These are phyloP conservation scores for Neoseiulus cucumeris DNA, from an alignment of 1,140 invertebrate genomes.

Conservation along the genomic window DNA sequence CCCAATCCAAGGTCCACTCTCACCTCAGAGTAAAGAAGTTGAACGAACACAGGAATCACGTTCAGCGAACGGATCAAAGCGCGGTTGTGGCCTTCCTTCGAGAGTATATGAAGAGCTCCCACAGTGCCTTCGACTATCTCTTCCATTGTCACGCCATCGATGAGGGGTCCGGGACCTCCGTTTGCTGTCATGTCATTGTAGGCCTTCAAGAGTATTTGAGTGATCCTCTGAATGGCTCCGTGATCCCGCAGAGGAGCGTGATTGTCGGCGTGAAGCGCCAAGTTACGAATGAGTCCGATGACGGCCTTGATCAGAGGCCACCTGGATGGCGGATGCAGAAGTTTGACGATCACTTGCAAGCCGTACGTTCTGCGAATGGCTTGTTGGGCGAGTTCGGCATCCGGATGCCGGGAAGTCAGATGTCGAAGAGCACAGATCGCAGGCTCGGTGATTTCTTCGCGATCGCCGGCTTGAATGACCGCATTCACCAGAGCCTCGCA, in stretches of 20 bases:
- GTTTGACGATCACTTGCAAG: constrained; percentile 30
- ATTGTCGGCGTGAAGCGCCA: constrained; percentile 31
- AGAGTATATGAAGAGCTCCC: constrained; percentile 32
- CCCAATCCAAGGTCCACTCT: too few species aligned
- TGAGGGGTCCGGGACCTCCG: constrained; percentile 32
- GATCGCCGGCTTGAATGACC: constrained; percentile 28
- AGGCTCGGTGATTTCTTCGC: constrained; percentile 34
- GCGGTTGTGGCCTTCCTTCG: constrained; percentile 29
- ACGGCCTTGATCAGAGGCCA: constrained; percentile 24
- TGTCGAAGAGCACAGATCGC: constrained; percentile 33
- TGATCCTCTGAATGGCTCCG: constrained; percentile 28
- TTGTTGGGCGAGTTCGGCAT: constrained; percentile 31
- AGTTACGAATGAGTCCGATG: constrained; percentile 32
- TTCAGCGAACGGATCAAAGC: constrained; percentile 26
- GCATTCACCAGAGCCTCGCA: constrained; percentile 31
- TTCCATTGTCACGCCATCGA: constrained; percentile 31
- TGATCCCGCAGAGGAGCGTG: constrained; percentile 29
- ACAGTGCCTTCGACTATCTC: constrained; percentile 31
- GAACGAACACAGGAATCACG: background rate
- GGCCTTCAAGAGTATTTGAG: constrained; percentile 28
- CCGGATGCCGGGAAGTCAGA: constrained; percentile 31
- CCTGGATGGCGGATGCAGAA: constrained; percentile 23
- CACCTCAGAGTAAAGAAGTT: background rate
- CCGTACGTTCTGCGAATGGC: constrained; percentile 31
- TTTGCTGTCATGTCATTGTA: constrained; percentile 16